These are phyloP conservation scores for Pipra filicauda DNA, from an alignment of 2,113 vertebrate species.

Conservation along the genomic window DNA sequence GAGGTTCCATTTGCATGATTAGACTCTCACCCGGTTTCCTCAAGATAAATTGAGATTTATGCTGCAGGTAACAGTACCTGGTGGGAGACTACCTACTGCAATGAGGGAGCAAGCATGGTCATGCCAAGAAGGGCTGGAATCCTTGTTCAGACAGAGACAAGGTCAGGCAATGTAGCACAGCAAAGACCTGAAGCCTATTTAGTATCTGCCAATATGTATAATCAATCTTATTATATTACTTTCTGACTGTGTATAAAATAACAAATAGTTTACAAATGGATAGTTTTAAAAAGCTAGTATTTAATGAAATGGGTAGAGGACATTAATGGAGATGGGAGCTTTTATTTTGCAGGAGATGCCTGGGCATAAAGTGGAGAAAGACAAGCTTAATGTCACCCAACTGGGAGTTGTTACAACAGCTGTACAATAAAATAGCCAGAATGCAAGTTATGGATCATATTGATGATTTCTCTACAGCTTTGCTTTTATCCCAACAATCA, in stretches of 20 bases:
- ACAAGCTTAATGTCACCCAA: background rate
- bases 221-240: background rate
- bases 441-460: background rate
- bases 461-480: background rate
- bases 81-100: background rate
- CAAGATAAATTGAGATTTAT: background rate
- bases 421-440: background rate
- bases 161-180: background rate
- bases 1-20: rapidly evolving
- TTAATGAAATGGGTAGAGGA: background rate
- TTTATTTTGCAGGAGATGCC: background rate
- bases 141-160: background rate
- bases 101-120: background rate
- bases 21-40: background rate
- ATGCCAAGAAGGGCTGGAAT: background rate
- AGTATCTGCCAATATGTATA: background rate
- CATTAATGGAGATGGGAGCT: background rate
- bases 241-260: background rate
- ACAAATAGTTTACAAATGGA: background rate
- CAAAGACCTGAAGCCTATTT: background rate
- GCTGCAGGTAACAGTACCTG: rapidly evolving
- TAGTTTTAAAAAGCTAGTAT: background rate
- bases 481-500: background rate
- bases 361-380: background rate
- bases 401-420: background rate